Conservation (phyloP, 2,113 vertebrate genomes). For the Oreotrochilus melanogaster region DNA sequence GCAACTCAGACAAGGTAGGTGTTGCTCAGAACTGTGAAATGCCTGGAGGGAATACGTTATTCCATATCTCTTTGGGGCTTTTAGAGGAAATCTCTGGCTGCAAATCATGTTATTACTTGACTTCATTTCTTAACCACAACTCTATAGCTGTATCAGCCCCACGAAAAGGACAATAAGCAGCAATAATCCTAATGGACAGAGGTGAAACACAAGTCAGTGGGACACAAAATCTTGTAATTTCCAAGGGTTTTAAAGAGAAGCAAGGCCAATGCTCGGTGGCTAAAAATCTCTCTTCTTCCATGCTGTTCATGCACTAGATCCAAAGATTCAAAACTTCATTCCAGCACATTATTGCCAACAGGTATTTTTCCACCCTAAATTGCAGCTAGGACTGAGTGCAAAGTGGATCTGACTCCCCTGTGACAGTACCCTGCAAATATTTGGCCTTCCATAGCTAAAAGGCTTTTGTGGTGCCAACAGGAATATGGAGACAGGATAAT, state of each 20-base stretch:
- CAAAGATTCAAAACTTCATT: not conserved
- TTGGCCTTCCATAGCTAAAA: not conserved
- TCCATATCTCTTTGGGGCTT: not conserved
- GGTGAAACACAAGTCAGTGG: not conserved
- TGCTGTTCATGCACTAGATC: not conserved
- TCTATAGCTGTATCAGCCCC: not conserved
- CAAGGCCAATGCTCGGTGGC: not conserved
- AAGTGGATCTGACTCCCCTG: not conserved
- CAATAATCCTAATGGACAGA: fast-evolving
- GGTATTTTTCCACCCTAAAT: not conserved
- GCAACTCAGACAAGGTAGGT: not conserved
- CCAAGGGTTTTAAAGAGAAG: not conserved
- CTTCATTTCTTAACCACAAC: not conserved
- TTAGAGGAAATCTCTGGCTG: not conserved
- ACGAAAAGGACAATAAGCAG: not conserved
- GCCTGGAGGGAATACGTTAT: not conserved
- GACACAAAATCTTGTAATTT: not conserved
- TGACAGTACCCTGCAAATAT: not conserved
- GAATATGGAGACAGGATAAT: not conserved
- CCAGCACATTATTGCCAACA: not conserved
- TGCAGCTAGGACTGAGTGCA: fast-evolving
- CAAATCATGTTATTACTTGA: not conserved
- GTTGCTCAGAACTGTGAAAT: not conserved
- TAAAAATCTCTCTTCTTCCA: not conserved
- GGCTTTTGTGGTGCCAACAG: not conserved